phyloP scores from a whole-genome alignment of 2,888 invertebrate species.

The Polydrusus pterygomalis region DNA sequence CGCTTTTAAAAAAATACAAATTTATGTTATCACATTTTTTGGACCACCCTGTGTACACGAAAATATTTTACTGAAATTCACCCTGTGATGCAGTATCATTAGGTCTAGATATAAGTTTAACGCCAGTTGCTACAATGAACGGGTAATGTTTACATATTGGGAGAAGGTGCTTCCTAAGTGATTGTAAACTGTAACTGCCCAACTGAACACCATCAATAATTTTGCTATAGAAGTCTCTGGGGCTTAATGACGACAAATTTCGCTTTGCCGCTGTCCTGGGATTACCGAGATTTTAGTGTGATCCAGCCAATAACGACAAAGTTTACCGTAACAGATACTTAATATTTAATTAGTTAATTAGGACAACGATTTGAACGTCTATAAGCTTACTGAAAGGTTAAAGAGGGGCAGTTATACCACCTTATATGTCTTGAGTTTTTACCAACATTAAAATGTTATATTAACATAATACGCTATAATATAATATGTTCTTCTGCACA shows the following conservation, averaged over 20 bases:
- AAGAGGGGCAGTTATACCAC: background rate
- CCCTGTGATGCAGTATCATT: too few relatives aligned
- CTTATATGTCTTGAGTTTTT: too few relatives aligned
- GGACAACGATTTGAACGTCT: too few relatives aligned
- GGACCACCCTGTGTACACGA: too few relatives aligned
- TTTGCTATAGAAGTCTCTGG: conserved; percentile 19
- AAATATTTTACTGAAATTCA: too few relatives aligned
- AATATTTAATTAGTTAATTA: conserved; percentile 18
- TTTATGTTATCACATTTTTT: too few relatives aligned
- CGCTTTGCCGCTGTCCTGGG: background rate
- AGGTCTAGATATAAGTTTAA: too few relatives aligned
- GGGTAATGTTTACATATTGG: conserved; percentile 1
- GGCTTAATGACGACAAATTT: conserved; percentile 16
- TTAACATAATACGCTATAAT: too few relatives aligned
- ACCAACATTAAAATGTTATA: too few relatives aligned
- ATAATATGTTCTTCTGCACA: too few relatives aligned
- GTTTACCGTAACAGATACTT: background rate
- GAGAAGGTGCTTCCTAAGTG: conserved; percentile 6
- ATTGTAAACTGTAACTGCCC: conserved; percentile 20
- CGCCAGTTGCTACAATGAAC: too few relatives aligned
- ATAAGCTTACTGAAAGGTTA: background rate
- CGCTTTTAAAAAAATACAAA: too few relatives aligned
- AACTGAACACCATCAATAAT: conserved; percentile 27
- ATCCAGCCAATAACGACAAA: conserved; percentile 4
- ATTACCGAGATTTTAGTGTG: conserved; percentile 17